Base-by-base conservation (phyloP, 2,113 vertebrate genomes). In the Ictalurus furcatus region DNA sequence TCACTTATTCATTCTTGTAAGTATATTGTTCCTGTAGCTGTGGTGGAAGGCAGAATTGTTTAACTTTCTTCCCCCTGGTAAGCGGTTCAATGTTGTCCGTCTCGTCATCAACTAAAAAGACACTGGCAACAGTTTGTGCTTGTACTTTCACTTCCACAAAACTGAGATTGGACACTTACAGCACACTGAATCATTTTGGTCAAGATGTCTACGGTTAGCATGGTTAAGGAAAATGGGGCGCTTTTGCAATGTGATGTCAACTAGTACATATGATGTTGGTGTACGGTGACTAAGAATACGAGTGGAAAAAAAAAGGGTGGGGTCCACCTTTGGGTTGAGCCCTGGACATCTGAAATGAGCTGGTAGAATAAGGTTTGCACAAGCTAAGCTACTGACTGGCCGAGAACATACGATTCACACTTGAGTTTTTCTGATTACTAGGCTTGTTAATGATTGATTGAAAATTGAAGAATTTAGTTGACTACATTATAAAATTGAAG, bases 281-380 rank as follows among this genome's bases (percentile, higher is more conserved):
- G 28, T n/a, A 74, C 83, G 71, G 4, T 88, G 71, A 87, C 40
- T 54, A 40, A 30, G 16, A 73, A 86, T 7, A 52, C 23, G 56
- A 21, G 59, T 71, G 83, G 5, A 81, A 37, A 69, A 83, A 83
- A 54, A 48, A 88, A 44, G 23, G 25, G 61, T 71, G 81, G 44
- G 30, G 80, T 61, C 59, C 84, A 67, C 48, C 85, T 69, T 58
- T 5, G 58, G 63, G 52, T 76, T 84, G 73, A 88, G 61, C 78
- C 37, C 69, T 59, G 40, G 40, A 37, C 76, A 74, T 52, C 83
- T 87, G 54, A 88, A 73, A 63, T n/a, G 83, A 90, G 79, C 61
- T 67, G 12, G 74, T 6, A 37, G 40, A 80, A 67, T 4, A 65
- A 21, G 17, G 61, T 87, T 52, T 30, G 37, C 56, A 79, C 28